Base-by-base conservation (phyloP, 2,888 invertebrate genomes). In the Lysandra bellargus region DNA sequence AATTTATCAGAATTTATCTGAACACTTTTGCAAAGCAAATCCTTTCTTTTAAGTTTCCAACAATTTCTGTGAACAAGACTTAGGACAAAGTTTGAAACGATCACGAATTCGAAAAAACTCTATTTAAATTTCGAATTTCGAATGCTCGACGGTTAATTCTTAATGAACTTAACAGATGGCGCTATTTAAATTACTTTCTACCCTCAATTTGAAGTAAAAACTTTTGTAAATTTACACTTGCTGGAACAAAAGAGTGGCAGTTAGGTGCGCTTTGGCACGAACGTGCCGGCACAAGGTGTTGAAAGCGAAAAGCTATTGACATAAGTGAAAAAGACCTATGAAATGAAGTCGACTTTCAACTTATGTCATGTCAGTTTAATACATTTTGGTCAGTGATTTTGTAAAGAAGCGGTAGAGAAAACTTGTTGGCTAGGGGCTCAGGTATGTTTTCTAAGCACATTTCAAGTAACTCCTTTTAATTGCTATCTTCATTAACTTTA, bases 91-190 rank as follows among this genome's bases (percentile, higher is more conserved):
- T 49, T 30, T 30, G 2, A 75, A 53, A 33, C 53, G 33, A 81
- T 87, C 85, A 85, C 80, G 85, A 88, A 88, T 88, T 87, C 85
- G 85, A 88, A 90, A 74, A 90, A 89, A 88, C 80, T 84, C 85
- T 86, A 90, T 91, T 91, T 89, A 88, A 90, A 91, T 88, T 90
- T 89, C 87, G 88, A 87, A 90, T 90, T 69, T 87, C 85, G 84
- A 84, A 83, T 82, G 81, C 82, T 87, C 88, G 83, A 85, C 85
- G 84, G 87, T 87, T 88, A 88, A 89, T 88, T 87, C 83, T 89
- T 91, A 91, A 92, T 89, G 88, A 92, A 91, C 89, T 90, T 88
- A 87, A 83, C 91, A 91, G 91, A 90, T 89, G 90, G 88, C 86
- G 85, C 84, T 73, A 91, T 90, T 92, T 87, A 89, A 91, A 91